phyloP scores from a whole-genome alignment of 2,888 invertebrate species.

The Melinaea menophilus region DNA sequence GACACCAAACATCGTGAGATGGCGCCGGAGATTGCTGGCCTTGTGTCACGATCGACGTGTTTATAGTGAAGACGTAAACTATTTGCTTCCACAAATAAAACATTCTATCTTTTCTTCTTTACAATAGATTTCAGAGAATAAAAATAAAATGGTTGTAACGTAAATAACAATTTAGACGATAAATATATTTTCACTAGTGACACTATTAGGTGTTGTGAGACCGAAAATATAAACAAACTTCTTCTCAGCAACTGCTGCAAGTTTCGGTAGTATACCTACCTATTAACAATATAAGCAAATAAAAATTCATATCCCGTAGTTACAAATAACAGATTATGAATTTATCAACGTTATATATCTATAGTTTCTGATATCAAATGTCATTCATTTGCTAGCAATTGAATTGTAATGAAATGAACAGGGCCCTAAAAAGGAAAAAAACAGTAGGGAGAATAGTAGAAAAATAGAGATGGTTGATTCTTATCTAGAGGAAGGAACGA shows the following conservation, averaged over 20 bases:
- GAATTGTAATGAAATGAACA: constrained; percentile 72
- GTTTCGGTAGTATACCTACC: neutral
- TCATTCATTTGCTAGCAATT: constrained; percentile 67
- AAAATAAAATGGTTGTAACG: no score
- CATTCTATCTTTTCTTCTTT: neutral
- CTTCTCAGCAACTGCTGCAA: no score
- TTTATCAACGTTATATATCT: constrained; percentile 66
- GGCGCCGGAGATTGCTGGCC: constrained; percentile 50
- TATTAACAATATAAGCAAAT: constrained; percentile 17
- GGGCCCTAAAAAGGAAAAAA: constrained; percentile 58
- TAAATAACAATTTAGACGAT: no score
- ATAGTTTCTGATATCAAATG: constrained; percentile 54
- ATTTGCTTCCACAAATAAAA: constrained; percentile 6
- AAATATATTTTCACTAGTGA: neutral
- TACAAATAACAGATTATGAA: constrained; percentile 58
- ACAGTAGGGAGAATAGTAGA: constrained; percentile 53
- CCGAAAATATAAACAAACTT: no score
- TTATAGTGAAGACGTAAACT: constrained; percentile 18
- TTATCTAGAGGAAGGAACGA: constrained; percentile 73
- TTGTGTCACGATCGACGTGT: constrained; percentile 47
- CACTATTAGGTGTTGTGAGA: constrained; percentile 1
- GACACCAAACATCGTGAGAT: constrained; percentile 60
- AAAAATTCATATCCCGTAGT: constrained; percentile 43
- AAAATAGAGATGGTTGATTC: constrained; percentile 67
- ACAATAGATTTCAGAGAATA: neutral